Conservation (phyloP, 2,113 vertebrate species). For the Spermophilus dauricus region DNA sequence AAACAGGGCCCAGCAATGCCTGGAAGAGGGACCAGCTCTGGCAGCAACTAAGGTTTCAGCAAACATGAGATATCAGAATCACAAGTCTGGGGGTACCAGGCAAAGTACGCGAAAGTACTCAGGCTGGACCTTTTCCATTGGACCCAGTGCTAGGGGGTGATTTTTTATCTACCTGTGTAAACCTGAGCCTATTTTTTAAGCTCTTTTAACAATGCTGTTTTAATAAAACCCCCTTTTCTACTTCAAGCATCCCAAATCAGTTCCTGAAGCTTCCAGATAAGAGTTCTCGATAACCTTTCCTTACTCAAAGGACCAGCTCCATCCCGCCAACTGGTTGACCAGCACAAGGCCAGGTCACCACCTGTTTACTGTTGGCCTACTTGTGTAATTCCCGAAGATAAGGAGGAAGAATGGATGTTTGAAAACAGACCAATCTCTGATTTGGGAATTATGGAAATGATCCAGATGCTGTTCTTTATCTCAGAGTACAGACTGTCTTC, state of each 20-base stretch:
- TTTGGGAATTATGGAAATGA: not conserved
- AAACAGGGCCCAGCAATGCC: not conserved
- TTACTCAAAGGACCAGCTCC: not conserved
- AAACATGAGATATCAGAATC: not conserved
- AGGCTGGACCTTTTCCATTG: not conserved
- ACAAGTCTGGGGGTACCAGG: fast-evolving
- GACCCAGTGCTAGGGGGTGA: not conserved
- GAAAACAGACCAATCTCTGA: not conserved
- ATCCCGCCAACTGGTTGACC: not conserved
- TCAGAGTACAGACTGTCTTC: not conserved
- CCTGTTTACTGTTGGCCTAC: not conserved
- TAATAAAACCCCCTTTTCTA: not conserved
- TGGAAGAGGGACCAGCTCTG: not conserved
- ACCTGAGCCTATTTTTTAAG: not conserved
- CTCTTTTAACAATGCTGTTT: not conserved
- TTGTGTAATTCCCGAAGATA: not conserved
- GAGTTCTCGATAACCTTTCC: not conserved
- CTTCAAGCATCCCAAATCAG: not conserved
- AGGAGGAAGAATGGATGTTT: not conserved
- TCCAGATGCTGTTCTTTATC: not conserved
- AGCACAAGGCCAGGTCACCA: not conserved
- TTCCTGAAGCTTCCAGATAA: not conserved
- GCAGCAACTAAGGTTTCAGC: not conserved
- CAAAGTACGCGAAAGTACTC: not conserved
- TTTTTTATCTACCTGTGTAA: not conserved